Percentiles rank a stretch among this genome's conserved stretches.
phyloP scores from a whole-genome alignment of 2,113 vertebrate genomes.

The Macaca mulatta region DNA sequence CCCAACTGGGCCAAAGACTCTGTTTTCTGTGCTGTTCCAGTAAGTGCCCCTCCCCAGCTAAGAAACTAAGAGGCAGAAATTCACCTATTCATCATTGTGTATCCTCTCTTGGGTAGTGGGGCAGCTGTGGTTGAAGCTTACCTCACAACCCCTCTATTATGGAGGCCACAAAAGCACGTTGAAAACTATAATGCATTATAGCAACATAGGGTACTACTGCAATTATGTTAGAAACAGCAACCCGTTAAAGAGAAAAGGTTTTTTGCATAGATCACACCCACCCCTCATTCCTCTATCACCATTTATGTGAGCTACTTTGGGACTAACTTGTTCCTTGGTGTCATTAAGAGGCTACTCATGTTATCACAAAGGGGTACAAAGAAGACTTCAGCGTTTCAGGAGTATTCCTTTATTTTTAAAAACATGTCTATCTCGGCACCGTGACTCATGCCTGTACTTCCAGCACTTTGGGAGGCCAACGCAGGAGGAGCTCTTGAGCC shows the following conservation, averaged over 20 bases:
- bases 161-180: background rate
- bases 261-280: background rate
- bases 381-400: background rate
- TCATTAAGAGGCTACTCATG: background rate
- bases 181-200: background rate
- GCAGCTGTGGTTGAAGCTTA: background rate
- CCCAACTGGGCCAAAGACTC: background rate
- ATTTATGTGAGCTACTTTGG: background rate
- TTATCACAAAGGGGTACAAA: background rate
- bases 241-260: background rate
- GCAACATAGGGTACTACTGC: background rate
- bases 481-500: too few relatives aligned
- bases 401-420: background rate
- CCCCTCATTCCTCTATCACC: background rate
- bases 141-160: background rate
- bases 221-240: background rate
- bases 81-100: background rate
- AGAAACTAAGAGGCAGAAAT: background rate
- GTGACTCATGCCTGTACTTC: too few relatives aligned
- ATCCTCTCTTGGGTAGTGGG: background rate
- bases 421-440: background rate
- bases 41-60: background rate
- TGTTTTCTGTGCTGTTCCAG: background rate
- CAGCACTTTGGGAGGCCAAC: too few relatives aligned
- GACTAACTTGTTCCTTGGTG: background rate